These are phyloP conservation scores for Desmophyllum pertusum DNA, from an alignment of 92 coral and sea anemone species.

Conservation along the genomic window DNA sequence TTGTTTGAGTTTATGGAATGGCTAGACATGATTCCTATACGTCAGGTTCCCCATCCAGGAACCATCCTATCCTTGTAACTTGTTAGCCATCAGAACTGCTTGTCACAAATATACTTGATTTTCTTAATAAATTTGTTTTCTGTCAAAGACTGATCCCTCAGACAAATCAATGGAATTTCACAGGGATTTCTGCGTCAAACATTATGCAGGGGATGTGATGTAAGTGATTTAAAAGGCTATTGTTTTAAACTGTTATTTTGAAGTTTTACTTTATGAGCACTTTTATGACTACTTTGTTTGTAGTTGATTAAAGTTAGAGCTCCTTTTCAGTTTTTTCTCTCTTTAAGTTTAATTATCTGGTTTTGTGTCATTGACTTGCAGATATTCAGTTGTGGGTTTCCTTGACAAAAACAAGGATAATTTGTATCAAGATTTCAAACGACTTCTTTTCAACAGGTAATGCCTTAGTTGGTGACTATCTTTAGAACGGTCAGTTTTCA, in stretches of 20 bases:
- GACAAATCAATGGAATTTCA: slow-evolving; percentile 86
- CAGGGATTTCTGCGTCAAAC: slow-evolving; percentile 86
- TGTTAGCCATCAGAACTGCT: not conserved
- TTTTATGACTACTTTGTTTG: too few species aligned
- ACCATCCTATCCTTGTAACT: not conserved
- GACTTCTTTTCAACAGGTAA: slow-evolving; percentile 93
- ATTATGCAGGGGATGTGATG: slow-evolving; percentile 98
- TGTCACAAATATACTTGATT: not conserved
- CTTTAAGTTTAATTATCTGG: not conserved
- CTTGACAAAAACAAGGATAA: slow-evolving; percentile 98
- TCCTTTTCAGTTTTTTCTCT: not conserved
- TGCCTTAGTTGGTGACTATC: not conserved
- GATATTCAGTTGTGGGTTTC: slow-evolving; percentile 84
- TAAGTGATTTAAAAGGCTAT: slow-evolving; percentile 46
- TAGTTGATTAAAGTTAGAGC: too few species aligned
- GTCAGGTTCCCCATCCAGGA: too few species aligned
- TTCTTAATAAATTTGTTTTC: not conserved
- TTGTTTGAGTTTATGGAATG: too few species aligned
- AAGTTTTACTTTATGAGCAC: not conserved
- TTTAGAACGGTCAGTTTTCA: too few species aligned
- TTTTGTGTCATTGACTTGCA: slow-evolving; percentile 19
- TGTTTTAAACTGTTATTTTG: not conserved
- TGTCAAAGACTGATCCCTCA: slow-evolving; percentile 82
- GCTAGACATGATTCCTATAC: too few species aligned
- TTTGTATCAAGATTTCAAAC: slow-evolving; percentile 92